Evolutionary conservation across 2,113 vertebrate genomes (phyloP), one percentile per base, ranked within the genome.

Genomic region (Aldabrachelys gigantea): DNA sequence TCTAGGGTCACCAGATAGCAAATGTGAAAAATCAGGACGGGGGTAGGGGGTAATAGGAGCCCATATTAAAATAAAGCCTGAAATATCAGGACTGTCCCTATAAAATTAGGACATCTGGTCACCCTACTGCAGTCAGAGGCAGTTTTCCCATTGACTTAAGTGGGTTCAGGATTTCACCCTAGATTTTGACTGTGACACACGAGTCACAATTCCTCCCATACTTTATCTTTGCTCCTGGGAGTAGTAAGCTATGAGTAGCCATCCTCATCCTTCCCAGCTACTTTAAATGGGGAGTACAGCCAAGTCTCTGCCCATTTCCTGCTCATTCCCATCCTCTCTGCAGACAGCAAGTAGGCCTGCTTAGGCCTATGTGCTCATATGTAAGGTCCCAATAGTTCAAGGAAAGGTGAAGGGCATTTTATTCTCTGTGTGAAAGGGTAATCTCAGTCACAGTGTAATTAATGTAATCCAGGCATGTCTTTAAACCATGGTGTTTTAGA

Each of bases 71-170:
- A 49, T 10, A 49, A 49, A 49, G 47, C 47, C 47, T 9, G 9
- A 49, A 49, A 49, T 49, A 49, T 10, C 47, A 1, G 47, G 47
- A 49, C 47, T 49, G 47, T 49, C 10, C 47, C 47, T 49, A 49
- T 10, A 49, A 49, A 49, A 49, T 49, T 10, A 49, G 47, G 47
- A 49, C 9, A 49, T 49, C 47, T 49, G 47, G 47, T 49, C 47
- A 49, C 47, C 10, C 47, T 31, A 25, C 29, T n/a, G 76, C 44
- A 82, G 53, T 38, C 57, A 47, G 38, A 3, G 54, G 35, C 31
- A 91, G 13, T 41, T 85, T 31, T 65, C 0, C 84, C 49, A 78
- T 76, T 87, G 49, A 50, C 52, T 86, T 82, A 47, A 0, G 0
- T 78, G 1, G 1, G 38, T 29, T 3, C 5, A 7, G 19, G 53